These are phyloP conservation scores for Omphaloscelis lunosa DNA, from an alignment of 2,888 invertebrate genomes.

Conservation along the genomic window DNA sequence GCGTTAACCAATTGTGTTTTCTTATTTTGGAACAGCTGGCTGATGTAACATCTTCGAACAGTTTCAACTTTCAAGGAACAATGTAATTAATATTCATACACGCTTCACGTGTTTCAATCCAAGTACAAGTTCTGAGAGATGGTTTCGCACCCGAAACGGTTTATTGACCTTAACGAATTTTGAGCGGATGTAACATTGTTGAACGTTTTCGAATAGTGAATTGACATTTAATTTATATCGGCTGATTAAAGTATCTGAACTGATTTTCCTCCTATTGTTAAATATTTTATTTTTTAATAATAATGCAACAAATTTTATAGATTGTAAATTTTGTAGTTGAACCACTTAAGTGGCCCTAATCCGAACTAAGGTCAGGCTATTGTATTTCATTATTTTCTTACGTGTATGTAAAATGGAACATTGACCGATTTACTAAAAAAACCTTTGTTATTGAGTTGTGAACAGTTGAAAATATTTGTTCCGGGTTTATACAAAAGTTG, in stretches of 20 bases:
- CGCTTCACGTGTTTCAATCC: background rate
- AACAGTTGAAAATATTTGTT: slow-evolving; percentile 21
- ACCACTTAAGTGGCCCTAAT: slow-evolving; percentile 11
- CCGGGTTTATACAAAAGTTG: slow-evolving; percentile 13
- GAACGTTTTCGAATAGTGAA: slow-evolving; percentile 16
- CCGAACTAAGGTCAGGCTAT: slow-evolving; percentile 19
- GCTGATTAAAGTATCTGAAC: slow-evolving; percentile 3
- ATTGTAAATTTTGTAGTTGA: background rate
- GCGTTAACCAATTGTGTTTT: slow-evolving; percentile 13
- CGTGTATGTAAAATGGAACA: slow-evolving; percentile 17
- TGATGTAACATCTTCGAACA: slow-evolving; percentile 37
- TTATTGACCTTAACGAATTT: slow-evolving; percentile 4
- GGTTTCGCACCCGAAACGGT: slow-evolving; percentile 8
- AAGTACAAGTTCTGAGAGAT: slow-evolving; percentile 38
- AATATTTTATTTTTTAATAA: background rate
- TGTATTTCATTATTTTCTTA: slow-evolving; percentile 31
- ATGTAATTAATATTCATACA: slow-evolving; percentile 24
- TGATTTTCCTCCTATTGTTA: background rate
- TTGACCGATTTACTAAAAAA: slow-evolving; percentile 36
- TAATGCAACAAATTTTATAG: background rate
- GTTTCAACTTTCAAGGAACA: slow-evolving; percentile 27
- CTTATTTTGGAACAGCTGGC: slow-evolving; percentile 24
- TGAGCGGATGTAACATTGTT: slow-evolving; percentile 42
- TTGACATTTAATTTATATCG: background rate
- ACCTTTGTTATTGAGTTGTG: slow-evolving; percentile 1